Evolutionary conservation across 1,140 invertebrate species (phyloP).

Genomic region (Ceratoteleas bidentatus): DNA sequence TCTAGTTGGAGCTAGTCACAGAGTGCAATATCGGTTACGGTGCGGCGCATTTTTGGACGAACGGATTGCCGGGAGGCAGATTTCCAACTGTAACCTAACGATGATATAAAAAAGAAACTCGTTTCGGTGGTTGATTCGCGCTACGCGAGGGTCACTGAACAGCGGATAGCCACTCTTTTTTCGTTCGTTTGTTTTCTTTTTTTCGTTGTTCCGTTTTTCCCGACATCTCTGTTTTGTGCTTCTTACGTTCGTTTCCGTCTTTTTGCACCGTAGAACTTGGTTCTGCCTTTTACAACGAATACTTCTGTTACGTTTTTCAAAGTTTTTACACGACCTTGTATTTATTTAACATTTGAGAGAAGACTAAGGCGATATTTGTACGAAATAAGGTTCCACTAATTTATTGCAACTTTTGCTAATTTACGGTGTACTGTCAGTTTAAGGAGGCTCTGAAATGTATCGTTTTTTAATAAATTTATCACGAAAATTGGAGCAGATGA

Average conservation of each 20-base stretch:
- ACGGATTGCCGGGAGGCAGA: constrained; percentile 6
- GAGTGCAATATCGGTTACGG: constrained; percentile 4
- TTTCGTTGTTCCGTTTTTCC: too few relatives aligned
- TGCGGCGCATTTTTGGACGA: constrained; percentile 26
- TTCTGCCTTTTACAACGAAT: constrained; percentile 20
- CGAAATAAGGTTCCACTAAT: constrained; percentile 45
- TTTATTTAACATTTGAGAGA: constrained; percentile 50
- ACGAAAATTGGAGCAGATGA: constrained; percentile 14
- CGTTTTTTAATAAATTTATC: constrained; percentile 56
- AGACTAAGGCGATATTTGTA: constrained; percentile 42
- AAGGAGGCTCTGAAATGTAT: constrained; percentile 45
- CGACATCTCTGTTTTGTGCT: constrained; percentile 13
- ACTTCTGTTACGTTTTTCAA: constrained; percentile 54
- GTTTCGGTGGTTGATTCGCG: too few relatives aligned
- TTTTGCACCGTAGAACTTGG: constrained; percentile 17
- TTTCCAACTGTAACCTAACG: too few relatives aligned
- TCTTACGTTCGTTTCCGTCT: constrained; percentile 13
- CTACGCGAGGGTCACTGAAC: too few relatives aligned
- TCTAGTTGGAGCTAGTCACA: constrained; percentile 36
- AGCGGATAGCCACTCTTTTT: too few relatives aligned
- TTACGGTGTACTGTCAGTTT: constrained; percentile 42
- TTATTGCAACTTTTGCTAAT: constrained; percentile 54
- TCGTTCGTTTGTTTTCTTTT: too few relatives aligned
- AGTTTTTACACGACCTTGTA: constrained; percentile 51
- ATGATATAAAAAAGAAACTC: too few relatives aligned